Base-by-base conservation (phyloP, 2,113 vertebrate species). In the Mugil cephalus region DNA sequence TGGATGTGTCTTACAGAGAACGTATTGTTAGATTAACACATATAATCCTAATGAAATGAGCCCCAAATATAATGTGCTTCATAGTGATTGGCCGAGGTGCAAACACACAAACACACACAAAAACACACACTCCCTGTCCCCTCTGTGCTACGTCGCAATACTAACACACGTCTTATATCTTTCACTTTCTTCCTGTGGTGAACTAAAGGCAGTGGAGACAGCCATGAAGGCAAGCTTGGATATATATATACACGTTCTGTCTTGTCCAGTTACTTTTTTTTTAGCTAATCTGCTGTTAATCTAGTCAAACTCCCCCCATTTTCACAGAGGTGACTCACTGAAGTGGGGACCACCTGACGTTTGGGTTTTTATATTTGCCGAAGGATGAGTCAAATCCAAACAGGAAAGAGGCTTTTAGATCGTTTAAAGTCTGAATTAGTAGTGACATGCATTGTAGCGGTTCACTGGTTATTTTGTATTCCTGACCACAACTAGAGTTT, bases 381-480 rank as follows among this genome's bases (percentile, higher is more conserved):
- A 66, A 54, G 48, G 40, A 38, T 42, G 24, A 30, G 5, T 30
- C 14, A 10, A 50, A 62, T 69, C 39, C 10, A 67, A 58, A 67
- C 46, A 55, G 45, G 62, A 61, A 15, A 43, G 15, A 13, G 43
- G 38, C 1, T 51, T 42, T 24, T n/a, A 30, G 39, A 64, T 43
- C 0, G 14, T 61, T 70, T 55, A 11, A 59, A 58, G 47, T 34
- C 10, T 2, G 13, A 69, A 55, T 56, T 46, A 40, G 9, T 50
- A 13, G n/a, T 65, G 48, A 60, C 21, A 38, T 59, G n/a, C 65
- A 65, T 80, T 43, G 35, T 17, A 50, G 69, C 63, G 42, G 47
- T 69, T 34, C 50, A 55, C 62, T 51, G 30, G 67, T 80, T 60
- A 43, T 86, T 90, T 91, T 92, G 74, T 92, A 91, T 88, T 82